Evolutionary conservation across 2,113 vertebrate species (phyloP).

Genomic region (Strix aluco): DNA sequence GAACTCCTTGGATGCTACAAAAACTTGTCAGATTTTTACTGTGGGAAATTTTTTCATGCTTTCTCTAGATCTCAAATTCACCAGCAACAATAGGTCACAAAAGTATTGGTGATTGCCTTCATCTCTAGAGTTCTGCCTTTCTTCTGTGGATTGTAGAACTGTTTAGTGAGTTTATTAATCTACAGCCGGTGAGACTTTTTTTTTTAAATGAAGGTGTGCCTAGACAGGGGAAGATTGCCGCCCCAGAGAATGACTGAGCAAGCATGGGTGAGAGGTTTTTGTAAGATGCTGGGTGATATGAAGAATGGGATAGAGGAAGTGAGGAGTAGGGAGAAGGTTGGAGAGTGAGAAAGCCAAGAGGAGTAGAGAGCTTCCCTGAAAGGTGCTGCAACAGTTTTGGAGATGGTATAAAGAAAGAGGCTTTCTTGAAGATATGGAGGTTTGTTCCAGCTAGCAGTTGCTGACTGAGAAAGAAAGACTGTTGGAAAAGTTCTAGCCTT

Average conservation of each 20-base stretch:
- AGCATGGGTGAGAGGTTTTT: not conserved
- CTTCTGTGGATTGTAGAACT: not conserved
- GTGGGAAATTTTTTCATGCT: not conserved
- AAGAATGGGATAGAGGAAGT: fast-evolving
- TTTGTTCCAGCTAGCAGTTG: not conserved
- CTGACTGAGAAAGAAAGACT: not conserved
- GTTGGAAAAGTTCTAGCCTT: not conserved
- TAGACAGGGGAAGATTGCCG: not conserved
- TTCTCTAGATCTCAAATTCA: not conserved
- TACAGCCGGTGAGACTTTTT: not conserved
- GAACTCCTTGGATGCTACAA: not conserved
- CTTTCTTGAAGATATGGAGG: not conserved
- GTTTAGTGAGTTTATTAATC: not conserved
- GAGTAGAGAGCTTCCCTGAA: fast-evolving
- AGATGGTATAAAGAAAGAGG: not conserved
- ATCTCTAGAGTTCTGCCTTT: not conserved
- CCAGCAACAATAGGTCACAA: not conserved
- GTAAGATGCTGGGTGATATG: fast-evolving
- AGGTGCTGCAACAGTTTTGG: not conserved
- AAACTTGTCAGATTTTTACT: not conserved
- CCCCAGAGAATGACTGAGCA: not conserved
- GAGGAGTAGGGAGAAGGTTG: not conserved
- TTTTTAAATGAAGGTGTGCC: not conserved
- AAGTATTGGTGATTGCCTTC: not conserved
- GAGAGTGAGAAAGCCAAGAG: not conserved